Conservation (phyloP, 2,113 vertebrate genomes). For the human region GRCh38 chr2:176026001-176026500, state of each 20-base stretch:
- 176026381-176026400: slow-evolving; percentile 24
- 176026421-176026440: not conserved
- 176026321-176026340: slow-evolving; percentile 6
- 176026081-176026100: slow-evolving; percentile 51
- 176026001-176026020: slow-evolving; percentile 58
- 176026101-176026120: slow-evolving; percentile 41
- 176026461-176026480: not conserved
- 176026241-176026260: not conserved
- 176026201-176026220: slow-evolving; percentile 6
- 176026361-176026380: not conserved
- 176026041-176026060: slow-evolving; percentile 16
- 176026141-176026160: not conserved
- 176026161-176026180: slow-evolving; percentile 46
- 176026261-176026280: slow-evolving; percentile 9
- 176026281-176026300: not conserved
- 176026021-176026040: slow-evolving; percentile 51
- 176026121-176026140: not conserved
- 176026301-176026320: not conserved
- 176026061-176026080: slow-evolving; percentile 48
- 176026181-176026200: not conserved
- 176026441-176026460: not conserved
- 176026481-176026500: not conserved
- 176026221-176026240: not conserved
- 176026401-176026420: slow-evolving; percentile 1
- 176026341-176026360: not conserved